A percentile compares a stretch with the other conserved stretches of the same genome.
phyloP scores from a whole-genome alignment of 2,797 vertebrate species.

The Sphenopsis melanotis region DNA sequence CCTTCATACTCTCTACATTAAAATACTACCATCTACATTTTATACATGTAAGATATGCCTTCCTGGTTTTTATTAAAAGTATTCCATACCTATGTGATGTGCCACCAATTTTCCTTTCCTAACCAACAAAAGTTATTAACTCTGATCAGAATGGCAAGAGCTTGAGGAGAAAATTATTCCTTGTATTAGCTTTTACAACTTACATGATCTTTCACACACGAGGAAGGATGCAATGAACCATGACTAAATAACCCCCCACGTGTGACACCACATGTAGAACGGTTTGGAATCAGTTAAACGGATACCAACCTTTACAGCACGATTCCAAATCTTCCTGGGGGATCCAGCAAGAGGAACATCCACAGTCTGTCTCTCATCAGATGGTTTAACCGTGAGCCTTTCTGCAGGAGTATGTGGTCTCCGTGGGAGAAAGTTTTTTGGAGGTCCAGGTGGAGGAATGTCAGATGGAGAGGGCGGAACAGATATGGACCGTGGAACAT shows the following conservation, averaged over 20 bases:
- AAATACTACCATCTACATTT: background rate
- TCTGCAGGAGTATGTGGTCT: constrained; percentile 94
- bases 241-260: fast-evolving
- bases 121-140: background rate
- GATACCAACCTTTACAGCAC: constrained; percentile 82
- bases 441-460: constrained; percentile 81
- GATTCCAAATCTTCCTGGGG: constrained; percentile 81
- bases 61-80: background rate
- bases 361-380: constrained; percentile 77
- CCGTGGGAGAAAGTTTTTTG: constrained; percentile 81
- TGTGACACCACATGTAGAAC: fast-evolving
- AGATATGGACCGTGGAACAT: constrained; percentile 92
- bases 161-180: background rate
- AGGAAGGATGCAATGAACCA: background rate
- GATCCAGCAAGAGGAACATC: constrained; percentile 84
- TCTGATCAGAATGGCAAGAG: background rate
- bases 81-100: background rate
- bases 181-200: background rate
- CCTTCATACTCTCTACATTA: background rate
- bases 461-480: constrained; percentile 94
- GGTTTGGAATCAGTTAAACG: background rate
- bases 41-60: background rate
- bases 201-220: fast-evolving
- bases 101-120: background rate
- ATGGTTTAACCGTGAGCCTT: constrained; percentile 88